Conservation (phyloP, 2,888 invertebrate species). For the Clostera curtula region DNA sequence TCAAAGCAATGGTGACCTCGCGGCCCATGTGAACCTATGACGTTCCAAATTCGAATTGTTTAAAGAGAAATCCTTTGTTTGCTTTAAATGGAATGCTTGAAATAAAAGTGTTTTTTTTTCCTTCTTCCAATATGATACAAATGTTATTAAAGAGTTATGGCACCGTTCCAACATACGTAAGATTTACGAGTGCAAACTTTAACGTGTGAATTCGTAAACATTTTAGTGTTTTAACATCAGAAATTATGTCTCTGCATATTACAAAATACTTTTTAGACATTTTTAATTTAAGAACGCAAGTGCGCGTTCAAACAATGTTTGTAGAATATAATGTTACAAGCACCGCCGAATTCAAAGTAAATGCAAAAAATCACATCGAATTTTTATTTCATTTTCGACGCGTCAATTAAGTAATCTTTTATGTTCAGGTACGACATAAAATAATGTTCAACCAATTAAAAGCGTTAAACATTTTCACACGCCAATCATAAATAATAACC, state of each 20-base stretch:
- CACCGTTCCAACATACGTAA: constrained; percentile 28
- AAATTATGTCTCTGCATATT: constrained; percentile 20
- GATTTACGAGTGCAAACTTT: constrained; percentile 30
- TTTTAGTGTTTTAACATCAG: constrained; percentile 18
- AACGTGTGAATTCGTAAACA: constrained; percentile 23
- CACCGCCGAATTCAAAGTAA: too few species aligned
- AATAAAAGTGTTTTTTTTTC: constrained; percentile 10
- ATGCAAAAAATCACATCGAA: constrained; percentile 14
- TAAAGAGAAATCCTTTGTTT: constrained; percentile 51
- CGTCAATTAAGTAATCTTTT: constrained; percentile 26
- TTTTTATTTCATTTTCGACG: constrained; percentile 13
- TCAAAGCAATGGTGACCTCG: constrained; percentile 52
- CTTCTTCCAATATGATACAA: constrained; percentile 11
- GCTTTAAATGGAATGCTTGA: constrained; percentile 38
- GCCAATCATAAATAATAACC: constrained; percentile 54
- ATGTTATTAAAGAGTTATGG: constrained; percentile 30
- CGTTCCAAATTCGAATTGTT: constrained; percentile 50
- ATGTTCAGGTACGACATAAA: constrained; percentile 27
- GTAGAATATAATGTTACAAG: too few species aligned
- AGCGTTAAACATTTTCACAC: constrained; percentile 50
- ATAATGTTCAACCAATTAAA: constrained; percentile 34
- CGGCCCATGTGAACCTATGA: constrained; percentile 46
- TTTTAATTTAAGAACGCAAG: not conserved
- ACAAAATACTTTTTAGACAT: constrained; percentile 1
- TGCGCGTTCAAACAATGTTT: not conserved